phyloP scores from a whole-genome alignment of 2,113 vertebrate genomes.

The Rhinolophus sinicus region DNA sequence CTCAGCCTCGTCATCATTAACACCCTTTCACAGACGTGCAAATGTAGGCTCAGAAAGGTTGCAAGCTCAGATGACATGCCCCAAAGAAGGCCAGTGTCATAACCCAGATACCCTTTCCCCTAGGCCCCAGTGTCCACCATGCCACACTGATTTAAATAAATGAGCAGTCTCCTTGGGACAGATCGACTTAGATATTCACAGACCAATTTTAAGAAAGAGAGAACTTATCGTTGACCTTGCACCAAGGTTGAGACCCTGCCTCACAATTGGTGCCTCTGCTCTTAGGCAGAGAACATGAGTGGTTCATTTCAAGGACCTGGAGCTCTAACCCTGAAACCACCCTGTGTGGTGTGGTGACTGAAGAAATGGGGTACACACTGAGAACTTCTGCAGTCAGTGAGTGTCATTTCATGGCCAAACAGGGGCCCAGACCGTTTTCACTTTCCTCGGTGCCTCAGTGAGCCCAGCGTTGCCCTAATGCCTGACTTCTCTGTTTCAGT shows the following conservation, averaged over 20 bases:
- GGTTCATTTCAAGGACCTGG: background rate
- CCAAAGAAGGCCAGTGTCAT: background rate
- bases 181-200: background rate
- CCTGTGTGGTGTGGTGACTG: background rate
- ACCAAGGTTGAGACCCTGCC: background rate
- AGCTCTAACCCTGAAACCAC: background rate
- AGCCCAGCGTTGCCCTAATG: background rate
- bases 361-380: background rate
- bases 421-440: background rate
- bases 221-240: background rate
- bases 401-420: background rate
- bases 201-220: background rate
- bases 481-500: background rate
- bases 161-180: background rate
- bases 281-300: background rate
- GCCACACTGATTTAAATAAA: background rate
- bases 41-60: background rate
- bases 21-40: background rate
- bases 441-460: background rate
- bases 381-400: background rate
- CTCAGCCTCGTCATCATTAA: background rate
- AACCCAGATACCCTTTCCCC: background rate
- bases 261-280: background rate
- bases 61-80: background rate
- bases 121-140: fast-evolving